Base-by-base conservation (phyloP, 1,140 invertebrate species). In the Triops longicaudatus region DNA sequence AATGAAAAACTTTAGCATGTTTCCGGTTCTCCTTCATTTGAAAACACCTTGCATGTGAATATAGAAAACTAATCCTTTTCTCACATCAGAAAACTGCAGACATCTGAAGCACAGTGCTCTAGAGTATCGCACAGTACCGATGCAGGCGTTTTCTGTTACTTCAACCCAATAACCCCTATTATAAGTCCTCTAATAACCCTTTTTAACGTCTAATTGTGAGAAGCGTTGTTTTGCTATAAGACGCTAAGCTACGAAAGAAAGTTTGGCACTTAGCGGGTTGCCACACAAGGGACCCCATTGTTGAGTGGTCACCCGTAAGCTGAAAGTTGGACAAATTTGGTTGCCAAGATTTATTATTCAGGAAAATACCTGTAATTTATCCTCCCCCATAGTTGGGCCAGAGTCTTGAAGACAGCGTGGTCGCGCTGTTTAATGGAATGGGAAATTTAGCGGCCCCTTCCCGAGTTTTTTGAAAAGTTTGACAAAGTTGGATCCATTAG, bases 311-410 rank as follows among this genome's bases (percentile, higher is more conserved):
- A 17, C 50, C 22, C 22, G 14, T 22, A 22, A 22, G n/a, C 22
- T 63, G 22, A n/a, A 22, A 63, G 50, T 22, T 22, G 50, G 50
- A 63, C 50, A 63, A 63, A 63, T 63, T 63, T 63, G 50, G 50
- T 22, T 63, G 50, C 50, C 50, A 63, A n/a, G 50, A 63, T 63
- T 63, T 63, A 63, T 63, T 63, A 63, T 63, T 63, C 50, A 63
- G 50, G 50, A 63, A 63, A 63, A 63, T 63, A 63, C 50, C 50
- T 63, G 50, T 63, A 63, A 63, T 63, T 63, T 63, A 63, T 63
- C 50, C 50, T 63, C 50, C 50, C 14, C 50, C 50, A 63, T 63
- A 22, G 50, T 63, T 63, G 50, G 17, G 17, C 50, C 50, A 63
- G 50, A 6, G 3, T 63, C 50, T 17, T 63, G 50, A 63, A 63